These are phyloP conservation scores for Nycteola revayana DNA, from an alignment of 2,888 invertebrate genomes.

Conservation along the genomic window DNA sequence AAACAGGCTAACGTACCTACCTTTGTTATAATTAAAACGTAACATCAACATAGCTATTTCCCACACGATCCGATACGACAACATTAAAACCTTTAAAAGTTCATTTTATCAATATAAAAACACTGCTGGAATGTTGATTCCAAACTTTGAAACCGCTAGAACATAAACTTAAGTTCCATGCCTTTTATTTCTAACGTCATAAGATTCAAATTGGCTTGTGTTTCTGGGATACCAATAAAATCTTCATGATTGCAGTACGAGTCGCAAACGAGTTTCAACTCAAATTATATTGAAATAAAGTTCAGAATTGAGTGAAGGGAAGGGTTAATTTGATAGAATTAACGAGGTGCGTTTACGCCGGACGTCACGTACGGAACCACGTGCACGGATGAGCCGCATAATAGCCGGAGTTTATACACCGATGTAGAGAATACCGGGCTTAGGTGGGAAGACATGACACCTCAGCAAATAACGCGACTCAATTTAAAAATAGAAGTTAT, in stretches of 20 bases:
- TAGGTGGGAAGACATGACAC: too few species aligned
- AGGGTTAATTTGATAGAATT: neutral
- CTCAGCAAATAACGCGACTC: too few species aligned
- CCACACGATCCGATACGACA: conserved; percentile 13
- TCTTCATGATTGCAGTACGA: neutral
- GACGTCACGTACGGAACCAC: conserved; percentile 32
- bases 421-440: neutral
- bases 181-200: too few species aligned
- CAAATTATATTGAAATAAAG: neutral
- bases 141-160: neutral
- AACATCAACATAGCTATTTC: conserved; percentile 10
- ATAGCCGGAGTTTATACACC: conserved; percentile 1
- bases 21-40: conserved; percentile 8
- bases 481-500: too few species aligned
- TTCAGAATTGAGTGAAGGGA: neutral
- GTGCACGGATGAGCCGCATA: conserved; percentile 16
- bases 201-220: conserved; percentile 1
- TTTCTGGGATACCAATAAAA: neutral
- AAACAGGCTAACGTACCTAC: too few species aligned
- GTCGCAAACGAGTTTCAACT: neutral
- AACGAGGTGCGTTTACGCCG: conserved; percentile 6
- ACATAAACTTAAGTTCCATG: neutral
- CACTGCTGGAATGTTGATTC: conserved; percentile 27
- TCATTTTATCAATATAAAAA: conserved; percentile 29
- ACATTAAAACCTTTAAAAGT: conserved; percentile 22